These are phyloP conservation scores for Loriculus beryllinus DNA, from an alignment of 2,797 vertebrate species.

Conservation along the genomic window DNA sequence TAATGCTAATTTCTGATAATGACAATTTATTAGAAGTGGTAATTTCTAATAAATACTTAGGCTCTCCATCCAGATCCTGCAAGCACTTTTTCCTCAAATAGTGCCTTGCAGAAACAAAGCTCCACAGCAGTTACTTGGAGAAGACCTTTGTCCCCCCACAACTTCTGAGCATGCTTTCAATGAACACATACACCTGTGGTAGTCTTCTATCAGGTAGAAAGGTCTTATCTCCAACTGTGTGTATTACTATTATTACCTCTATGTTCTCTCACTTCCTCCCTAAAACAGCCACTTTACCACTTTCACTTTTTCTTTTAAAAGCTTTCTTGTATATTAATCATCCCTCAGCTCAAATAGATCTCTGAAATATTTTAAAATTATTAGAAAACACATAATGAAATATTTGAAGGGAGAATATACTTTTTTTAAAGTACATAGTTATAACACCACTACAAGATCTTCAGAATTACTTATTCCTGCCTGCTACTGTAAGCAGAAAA, in stretches of 20 bases:
- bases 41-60: neutral
- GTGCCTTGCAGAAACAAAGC: neutral
- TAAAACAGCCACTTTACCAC: neutral
- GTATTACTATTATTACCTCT: neutral
- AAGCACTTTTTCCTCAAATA: neutral
- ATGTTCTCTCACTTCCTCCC: neutral
- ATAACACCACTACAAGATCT: neutral
- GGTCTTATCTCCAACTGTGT: neutral
- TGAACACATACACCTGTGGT: neutral
- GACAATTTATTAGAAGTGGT: neutral
- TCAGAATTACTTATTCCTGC: neutral
- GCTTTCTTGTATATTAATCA: neutral
- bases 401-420: neutral
- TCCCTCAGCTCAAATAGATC: neutral
- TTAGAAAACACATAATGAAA: neutral
- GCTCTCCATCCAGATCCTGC: neutral
- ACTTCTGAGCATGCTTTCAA: neutral
- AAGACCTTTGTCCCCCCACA: neutral
- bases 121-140: neutral
- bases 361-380: neutral
- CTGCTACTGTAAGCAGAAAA: neutral
- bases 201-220: neutral
- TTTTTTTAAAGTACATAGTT: neutral
- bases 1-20: neutral
- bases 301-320: constrained; percentile 1